Conservation (phyloP, 2,888 invertebrate genomes). For the Saturnia pavonia region DNA sequence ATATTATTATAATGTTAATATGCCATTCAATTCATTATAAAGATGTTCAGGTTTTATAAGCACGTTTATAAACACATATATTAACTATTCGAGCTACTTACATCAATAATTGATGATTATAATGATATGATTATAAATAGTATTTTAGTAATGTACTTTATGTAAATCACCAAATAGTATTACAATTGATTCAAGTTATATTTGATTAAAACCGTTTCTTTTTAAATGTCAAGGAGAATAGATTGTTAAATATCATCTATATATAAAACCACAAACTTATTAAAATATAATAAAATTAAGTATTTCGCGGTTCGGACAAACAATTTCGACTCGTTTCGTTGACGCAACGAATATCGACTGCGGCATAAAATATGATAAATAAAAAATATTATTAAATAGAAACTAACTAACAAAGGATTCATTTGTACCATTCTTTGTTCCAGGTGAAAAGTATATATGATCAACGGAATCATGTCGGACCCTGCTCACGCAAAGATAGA, state of each 20-base stretch:
- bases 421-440: constrained; percentile 36
- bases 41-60: no score
- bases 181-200: neutral
- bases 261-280: constrained; percentile 14
- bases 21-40: no score
- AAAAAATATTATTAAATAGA: neutral
- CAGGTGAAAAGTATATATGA: constrained; percentile 35
- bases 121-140: no score
- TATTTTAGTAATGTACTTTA: neutral
- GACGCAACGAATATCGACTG: neutral
- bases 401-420: neutral
- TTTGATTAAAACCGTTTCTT: neutral
- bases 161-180: neutral
- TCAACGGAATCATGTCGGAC: constrained; percentile 43
- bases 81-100: no score
- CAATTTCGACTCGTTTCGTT: neutral
- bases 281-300: neutral
- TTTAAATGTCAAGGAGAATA: constrained; percentile 37
- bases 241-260: constrained; percentile 14
- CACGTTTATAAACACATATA: no score
- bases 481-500: constrained; percentile 45
- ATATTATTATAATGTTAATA: no score
- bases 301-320: neutral
- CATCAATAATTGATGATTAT: no score
- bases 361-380: neutral